phyloP scores from a whole-genome alignment of 2,797 vertebrate species.

The Sardinella longiceps region DNA sequence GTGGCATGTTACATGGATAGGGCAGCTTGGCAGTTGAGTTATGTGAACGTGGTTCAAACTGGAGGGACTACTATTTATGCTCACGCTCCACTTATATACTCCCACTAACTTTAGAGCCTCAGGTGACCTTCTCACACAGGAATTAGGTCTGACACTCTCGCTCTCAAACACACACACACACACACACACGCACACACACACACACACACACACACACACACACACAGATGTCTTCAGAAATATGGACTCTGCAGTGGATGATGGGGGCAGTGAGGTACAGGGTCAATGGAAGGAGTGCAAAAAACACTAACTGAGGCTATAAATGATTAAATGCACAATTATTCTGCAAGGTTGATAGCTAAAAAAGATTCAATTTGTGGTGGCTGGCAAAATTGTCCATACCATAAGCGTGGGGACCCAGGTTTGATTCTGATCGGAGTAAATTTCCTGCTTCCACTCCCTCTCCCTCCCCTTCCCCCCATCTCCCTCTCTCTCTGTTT shows the following conservation, averaged over 20 bases:
- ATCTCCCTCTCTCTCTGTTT: too few species aligned
- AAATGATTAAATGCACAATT: background rate
- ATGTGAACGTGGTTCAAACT: background rate
- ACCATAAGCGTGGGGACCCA: too few species aligned
- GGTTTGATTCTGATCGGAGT: too few species aligned
- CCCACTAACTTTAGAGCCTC: conserved; percentile 23
- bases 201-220: too few species aligned
- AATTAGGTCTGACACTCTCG: background rate
- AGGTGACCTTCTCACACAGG: conserved; percentile 28
- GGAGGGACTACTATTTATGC: background rate
- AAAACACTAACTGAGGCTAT: background rate
- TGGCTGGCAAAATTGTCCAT: too few species aligned
- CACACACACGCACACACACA: background rate
- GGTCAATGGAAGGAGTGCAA: background rate
- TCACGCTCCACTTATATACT: conserved; percentile 20
- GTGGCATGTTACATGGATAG: background rate
- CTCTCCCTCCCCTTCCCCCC: too few species aligned
- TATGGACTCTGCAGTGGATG: background rate
- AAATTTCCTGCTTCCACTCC: too few species aligned
- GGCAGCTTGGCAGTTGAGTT: background rate
- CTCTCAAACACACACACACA: background rate
- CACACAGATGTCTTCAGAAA: background rate
- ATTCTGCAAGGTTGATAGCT: background rate
- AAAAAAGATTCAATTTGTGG: too few species aligned
- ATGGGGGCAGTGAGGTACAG: background rate